A percentile compares a stretch with the other conserved stretches of the same genome.
Evolutionary conservation across 2,113 vertebrate species (phyloP).

Genomic region (Alligator sinensis): DNA sequence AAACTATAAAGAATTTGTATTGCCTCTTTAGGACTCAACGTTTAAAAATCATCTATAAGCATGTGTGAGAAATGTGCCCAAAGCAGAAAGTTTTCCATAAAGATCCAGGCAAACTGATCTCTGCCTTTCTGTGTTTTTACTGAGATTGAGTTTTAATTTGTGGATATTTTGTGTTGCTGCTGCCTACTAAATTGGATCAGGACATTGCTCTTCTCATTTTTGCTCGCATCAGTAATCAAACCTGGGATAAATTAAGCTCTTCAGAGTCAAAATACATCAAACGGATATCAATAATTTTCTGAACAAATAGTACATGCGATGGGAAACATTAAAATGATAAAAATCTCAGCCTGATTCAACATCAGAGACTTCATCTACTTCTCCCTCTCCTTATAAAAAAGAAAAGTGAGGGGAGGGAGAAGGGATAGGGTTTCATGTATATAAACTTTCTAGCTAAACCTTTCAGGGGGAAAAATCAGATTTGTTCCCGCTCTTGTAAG

Average conservation of each 20-base stretch:
- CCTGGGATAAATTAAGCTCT: constrained; percentile 40
- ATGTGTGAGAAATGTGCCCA: background rate
- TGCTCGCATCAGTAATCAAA: constrained; percentile 31
- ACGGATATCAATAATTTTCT: constrained; percentile 5
- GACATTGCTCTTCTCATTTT: background rate
- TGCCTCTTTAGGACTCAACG: background rate
- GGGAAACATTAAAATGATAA: constrained; percentile 50
- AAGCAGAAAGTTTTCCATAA: background rate
- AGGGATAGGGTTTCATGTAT: background rate
- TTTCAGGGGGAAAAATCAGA: constrained; percentile 4
- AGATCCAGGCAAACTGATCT: background rate
- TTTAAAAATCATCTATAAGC: background rate
- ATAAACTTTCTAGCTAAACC: background rate
- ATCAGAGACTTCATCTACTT: constrained; percentile 13
- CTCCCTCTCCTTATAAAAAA: background rate
- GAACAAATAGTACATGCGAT: background rate
- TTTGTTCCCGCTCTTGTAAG: background rate
- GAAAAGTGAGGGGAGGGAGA: background rate
- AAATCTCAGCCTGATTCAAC: constrained; percentile 35
- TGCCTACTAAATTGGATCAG: background rate
- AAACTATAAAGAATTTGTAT: background rate
- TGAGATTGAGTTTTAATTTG: background rate
- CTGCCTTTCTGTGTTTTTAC: background rate
- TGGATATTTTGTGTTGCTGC: background rate
- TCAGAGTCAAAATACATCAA: constrained; percentile 47